Percentiles rank a stretch among this genome's conserved stretches.
Conservation (phyloP, 37 sponge, comb jelly and placozoan genomes). For the Corticium candelabrum region DNA sequence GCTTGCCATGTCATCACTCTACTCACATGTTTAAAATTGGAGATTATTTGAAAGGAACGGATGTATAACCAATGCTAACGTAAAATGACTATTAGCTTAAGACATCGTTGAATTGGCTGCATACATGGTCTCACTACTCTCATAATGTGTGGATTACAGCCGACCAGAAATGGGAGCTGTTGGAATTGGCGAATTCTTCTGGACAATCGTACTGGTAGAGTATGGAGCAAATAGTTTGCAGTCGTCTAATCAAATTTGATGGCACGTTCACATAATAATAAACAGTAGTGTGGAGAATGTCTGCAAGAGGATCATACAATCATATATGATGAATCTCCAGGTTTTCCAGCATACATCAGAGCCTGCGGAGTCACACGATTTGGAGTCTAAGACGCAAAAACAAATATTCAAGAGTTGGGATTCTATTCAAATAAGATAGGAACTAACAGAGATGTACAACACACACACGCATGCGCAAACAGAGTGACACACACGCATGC, state of each 20-base stretch:
- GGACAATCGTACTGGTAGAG: background rate
- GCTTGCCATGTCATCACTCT: no score
- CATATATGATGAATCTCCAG: background rate
- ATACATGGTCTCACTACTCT: background rate
- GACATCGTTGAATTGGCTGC: background rate
- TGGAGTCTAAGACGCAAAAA: background rate
- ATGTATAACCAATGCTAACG: background rate
- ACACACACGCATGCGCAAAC: no score
- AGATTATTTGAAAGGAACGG: background rate
- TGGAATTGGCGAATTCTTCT: background rate
- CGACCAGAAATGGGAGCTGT: background rate
- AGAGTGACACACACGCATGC: no score
- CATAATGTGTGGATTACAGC: background rate
- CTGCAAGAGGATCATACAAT: background rate
- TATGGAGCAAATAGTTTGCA: background rate
- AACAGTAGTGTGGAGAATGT: background rate
- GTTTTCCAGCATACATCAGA: background rate
- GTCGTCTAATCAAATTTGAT: background rate
- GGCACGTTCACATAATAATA: no score
- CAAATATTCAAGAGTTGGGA: no score
- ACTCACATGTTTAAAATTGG: background rate
- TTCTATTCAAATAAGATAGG: background rate
- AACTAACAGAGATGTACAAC: background rate
- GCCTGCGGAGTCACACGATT: background rate
- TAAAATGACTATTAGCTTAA: no score